phyloP scores from a whole-genome alignment of 2,113 vertebrate species.

The Dendropsophus ebraccatus region DNA sequence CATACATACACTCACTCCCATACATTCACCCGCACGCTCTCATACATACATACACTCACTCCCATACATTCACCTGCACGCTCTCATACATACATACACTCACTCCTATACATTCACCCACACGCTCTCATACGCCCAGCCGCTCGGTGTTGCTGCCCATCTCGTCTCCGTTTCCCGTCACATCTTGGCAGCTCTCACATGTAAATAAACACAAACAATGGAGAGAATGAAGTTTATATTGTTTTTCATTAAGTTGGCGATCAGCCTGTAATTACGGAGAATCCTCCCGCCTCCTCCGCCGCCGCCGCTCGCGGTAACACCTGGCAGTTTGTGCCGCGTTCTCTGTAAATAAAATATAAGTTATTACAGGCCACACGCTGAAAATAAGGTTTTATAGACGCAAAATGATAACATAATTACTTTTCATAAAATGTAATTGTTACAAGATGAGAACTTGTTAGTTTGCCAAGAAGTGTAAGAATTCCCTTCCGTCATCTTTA shows the following conservation, averaged over 20 bases:
- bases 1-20: not conserved
- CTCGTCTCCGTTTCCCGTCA: not conserved
- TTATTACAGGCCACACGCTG: not conserved
- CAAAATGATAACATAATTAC: constrained; percentile 43
- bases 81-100: not conserved
- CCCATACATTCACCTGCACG: not conserved
- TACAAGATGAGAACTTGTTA: constrained; percentile 22
- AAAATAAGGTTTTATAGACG: constrained; percentile 34
- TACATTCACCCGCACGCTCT: not conserved
- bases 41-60: not conserved
- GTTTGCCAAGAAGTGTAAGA: constrained; percentile 34
- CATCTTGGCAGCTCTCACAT: not conserved
- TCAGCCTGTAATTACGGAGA: not conserved
- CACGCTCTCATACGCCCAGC: not conserved
- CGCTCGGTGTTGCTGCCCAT: not conserved
- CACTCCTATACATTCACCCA: not conserved
- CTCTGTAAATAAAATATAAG: constrained; percentile 36
- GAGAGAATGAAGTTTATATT: not conserved
- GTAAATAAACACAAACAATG: constrained; percentile 17
- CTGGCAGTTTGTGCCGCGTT: not conserved
- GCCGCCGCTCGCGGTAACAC: not conserved
- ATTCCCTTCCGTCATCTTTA: constrained; percentile 27
- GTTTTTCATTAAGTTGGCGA: not conserved
- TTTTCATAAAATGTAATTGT: constrained; percentile 40
- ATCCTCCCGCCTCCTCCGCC: not conserved